Conservation (phyloP, 2,888 invertebrate genomes). For the Notocelia uddmanniana region DNA sequence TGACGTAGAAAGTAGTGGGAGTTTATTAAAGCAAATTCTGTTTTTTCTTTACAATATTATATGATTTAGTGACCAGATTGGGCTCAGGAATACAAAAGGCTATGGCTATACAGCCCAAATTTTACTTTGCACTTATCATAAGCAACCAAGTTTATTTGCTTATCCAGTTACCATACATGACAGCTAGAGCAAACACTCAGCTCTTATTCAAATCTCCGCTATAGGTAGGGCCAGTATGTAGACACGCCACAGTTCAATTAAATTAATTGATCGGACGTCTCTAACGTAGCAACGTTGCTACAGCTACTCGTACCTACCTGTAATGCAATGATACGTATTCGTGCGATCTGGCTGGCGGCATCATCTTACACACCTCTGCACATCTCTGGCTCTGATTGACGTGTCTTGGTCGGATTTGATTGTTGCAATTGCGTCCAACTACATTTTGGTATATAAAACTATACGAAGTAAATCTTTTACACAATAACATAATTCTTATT, state of each 20-base stretch:
- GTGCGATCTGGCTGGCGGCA: slow-evolving; percentile 19
- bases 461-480: neutral
- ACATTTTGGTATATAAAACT: too few relatives aligned
- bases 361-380: neutral
- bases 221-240: slow-evolving; percentile 7
- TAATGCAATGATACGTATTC: slow-evolving; percentile 39
- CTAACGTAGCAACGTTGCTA: slow-evolving; percentile 31
- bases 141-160: too few relatives aligned
- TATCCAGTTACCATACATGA: neutral
- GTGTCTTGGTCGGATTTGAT: neutral
- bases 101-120: neutral
- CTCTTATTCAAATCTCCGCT: slow-evolving; percentile 21
- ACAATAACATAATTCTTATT: too few relatives aligned
- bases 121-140: too few relatives aligned
- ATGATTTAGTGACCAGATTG: too few relatives aligned
- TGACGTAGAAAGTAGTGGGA: too few relatives aligned
- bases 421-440: too few relatives aligned
- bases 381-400: neutral
- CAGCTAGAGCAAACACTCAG: neutral
- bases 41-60: too few relatives aligned
- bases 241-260: slow-evolving; percentile 38
- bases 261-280: slow-evolving; percentile 41
- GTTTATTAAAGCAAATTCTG: too few relatives aligned
- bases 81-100: neutral
- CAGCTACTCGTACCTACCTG: slow-evolving; percentile 13